Evolutionary conservation across 1,140 invertebrate genomes (phyloP).

Genomic region (Holcopasites calliopsidis): DNA sequence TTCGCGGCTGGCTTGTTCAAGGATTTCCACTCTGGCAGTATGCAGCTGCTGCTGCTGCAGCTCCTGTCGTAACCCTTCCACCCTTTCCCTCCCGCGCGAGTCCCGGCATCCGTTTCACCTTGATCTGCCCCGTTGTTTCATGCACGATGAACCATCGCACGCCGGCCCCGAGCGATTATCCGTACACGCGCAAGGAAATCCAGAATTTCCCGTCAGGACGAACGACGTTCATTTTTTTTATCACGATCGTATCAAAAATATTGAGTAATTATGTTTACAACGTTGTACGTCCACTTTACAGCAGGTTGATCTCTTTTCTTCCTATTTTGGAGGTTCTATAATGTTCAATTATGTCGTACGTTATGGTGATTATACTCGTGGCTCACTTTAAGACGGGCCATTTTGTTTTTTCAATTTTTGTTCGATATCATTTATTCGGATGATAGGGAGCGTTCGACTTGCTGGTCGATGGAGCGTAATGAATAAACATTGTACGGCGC

Average conservation of each 20-base stretch:
- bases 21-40: constrained; percentile 52
- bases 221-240: constrained; percentile 40
- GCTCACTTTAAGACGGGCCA: too few species aligned
- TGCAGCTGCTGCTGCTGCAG: constrained; percentile 54
- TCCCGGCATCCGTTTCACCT: constrained; percentile 31
- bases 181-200: constrained; percentile 45
- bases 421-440: not conserved
- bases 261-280: constrained; percentile 23
- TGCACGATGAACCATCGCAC: constrained; percentile 31
- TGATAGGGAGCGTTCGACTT: not conserved
- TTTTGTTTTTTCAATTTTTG: not conserved
- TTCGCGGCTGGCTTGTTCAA: constrained; percentile 49
- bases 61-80: constrained; percentile 38
- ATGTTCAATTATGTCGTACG: too few species aligned
- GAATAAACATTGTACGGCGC: not conserved
- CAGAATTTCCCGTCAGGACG: constrained; percentile 45
- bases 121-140: constrained; percentile 33
- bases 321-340: too few species aligned
- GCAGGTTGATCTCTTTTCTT: too few species aligned
- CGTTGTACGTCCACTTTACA: not conserved
- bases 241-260: not conserved
- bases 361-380: too few species aligned
- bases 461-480: not conserved
- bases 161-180: constrained; percentile 39
- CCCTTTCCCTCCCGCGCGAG: constrained; percentile 22